phyloP scores from a whole-genome alignment of 2,797 vertebrate genomes.

The Lithobates pipiens region DNA sequence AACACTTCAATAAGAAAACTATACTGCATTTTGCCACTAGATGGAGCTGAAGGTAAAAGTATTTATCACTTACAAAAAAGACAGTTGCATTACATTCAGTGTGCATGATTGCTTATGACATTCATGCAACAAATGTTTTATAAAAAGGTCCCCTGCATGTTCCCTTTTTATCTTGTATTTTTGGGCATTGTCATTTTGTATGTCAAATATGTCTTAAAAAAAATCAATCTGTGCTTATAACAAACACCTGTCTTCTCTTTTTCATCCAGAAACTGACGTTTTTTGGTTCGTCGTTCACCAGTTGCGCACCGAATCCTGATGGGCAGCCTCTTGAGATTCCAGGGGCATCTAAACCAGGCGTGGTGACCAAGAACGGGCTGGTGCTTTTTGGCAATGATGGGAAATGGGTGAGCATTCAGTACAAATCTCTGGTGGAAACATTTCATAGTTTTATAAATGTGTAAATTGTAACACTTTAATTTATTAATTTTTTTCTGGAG shows the following conservation, averaged over 20 bases:
- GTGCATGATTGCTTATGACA: too few relatives aligned
- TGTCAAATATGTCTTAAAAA: too few relatives aligned
- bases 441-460: not conserved
- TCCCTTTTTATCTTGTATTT: too few relatives aligned
- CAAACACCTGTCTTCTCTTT: not conserved
- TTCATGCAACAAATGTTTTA: too few relatives aligned
- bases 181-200: too few relatives aligned
- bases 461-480: not conserved
- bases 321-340: conserved; percentile 82
- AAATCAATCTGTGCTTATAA: not conserved
- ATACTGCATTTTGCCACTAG: too few relatives aligned
- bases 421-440: not conserved
- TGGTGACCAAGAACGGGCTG: conserved; percentile 82
- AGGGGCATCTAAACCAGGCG: conserved; percentile 75
- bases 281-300: conserved; percentile 81
- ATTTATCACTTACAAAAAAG: too few relatives aligned
- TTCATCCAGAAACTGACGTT: conserved; percentile 82
- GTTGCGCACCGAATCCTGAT: conserved; percentile 63
- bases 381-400: conserved; percentile 85
- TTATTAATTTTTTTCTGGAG: not conserved
- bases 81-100: too few relatives aligned
- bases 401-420: conserved; percentile 73
- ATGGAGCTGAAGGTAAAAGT: too few relatives aligned
- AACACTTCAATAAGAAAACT: too few relatives aligned
- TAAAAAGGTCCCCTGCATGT: too few relatives aligned